A percentile compares a stretch with the other conserved stretches of the same genome.
Evolutionary conservation across 2,113 vertebrate species (phyloP).

Genomic region (Argyrosomus japonicus): DNA sequence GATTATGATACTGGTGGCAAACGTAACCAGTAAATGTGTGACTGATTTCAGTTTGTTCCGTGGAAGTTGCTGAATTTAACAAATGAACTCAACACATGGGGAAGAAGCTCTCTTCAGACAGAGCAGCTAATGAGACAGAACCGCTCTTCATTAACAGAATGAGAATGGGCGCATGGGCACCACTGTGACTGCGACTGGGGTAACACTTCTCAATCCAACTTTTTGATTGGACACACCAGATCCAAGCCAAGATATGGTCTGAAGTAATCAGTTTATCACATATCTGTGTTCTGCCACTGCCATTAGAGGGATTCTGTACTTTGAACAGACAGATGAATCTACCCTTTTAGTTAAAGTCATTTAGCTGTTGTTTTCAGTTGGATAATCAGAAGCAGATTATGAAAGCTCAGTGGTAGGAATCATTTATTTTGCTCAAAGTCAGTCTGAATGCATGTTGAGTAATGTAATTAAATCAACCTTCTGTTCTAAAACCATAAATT

Average conservation of each 20-base stretch:
- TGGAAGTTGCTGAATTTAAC: constrained; percentile 12
- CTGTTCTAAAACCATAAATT: constrained; percentile 59
- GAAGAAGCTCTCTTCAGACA: neutral
- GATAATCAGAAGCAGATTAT: constrained; percentile 36
- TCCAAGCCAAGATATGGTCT: neutral
- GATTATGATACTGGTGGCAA: constrained; percentile 23
- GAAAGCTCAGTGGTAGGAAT: constrained; percentile 29
- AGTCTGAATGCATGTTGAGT: constrained; percentile 43
- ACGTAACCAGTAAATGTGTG: neutral
- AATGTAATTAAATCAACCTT: constrained; percentile 66
- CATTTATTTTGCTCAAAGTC: constrained; percentile 47
- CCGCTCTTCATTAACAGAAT: constrained; percentile 13
- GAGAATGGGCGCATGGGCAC: neutral
- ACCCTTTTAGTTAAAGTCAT: constrained; percentile 8
- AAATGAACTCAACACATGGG: constrained; percentile 18
- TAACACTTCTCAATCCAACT: constrained; percentile 11
- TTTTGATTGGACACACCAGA: neutral
- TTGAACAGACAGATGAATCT: neutral
- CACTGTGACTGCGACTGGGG: neutral
- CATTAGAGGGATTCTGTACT: neutral
- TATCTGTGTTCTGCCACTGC: neutral
- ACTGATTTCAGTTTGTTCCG: neutral
- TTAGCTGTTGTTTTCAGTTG: constrained; percentile 22
- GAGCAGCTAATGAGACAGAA: constrained; percentile 22
- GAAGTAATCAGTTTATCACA: too few species aligned